phyloP scores from a whole-genome alignment of 2,888 invertebrate species.

The Beris morrisii region DNA sequence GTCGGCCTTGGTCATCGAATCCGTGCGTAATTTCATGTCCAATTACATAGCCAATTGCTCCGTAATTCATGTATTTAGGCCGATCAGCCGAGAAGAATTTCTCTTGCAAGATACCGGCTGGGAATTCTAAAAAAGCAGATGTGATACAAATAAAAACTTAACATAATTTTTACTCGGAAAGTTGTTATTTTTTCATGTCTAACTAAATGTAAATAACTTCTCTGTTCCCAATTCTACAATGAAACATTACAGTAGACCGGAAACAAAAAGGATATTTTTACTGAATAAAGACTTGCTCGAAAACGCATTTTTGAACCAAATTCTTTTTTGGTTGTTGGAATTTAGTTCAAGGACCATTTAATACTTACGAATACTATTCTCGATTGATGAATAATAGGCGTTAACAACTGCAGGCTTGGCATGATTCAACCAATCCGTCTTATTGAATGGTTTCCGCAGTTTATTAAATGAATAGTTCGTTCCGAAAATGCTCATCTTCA shows the following conservation, averaged over 20 bases:
- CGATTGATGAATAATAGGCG: conserved; percentile 82
- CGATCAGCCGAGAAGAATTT: conserved; percentile 86
- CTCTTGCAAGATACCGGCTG: conserved; percentile 91
- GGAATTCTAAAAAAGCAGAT: conserved; percentile 70
- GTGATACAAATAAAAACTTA: neutral
- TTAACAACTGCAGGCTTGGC: conserved; percentile 83
- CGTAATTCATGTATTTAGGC: conserved; percentile 90
- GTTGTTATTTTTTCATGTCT: neutral
- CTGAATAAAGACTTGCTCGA: neutral
- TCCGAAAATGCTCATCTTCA: conserved; percentile 78
- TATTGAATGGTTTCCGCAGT: conserved; percentile 76
- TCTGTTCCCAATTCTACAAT: neutral
- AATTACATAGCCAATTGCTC: conserved; percentile 88
- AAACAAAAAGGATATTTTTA: too few relatives aligned
- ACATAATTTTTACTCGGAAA: conserved; percentile 13
- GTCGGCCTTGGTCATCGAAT: conserved; percentile 86
- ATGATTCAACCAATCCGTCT: conserved; percentile 84
- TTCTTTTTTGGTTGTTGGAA: neutral
- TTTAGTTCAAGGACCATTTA: too few relatives aligned
- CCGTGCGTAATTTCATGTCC: conserved; percentile 93
- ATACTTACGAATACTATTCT: conserved; percentile 84
- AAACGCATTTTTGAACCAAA: neutral
- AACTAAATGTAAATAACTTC: conserved; percentile 1
- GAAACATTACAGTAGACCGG: neutral
- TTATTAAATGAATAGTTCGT: conserved; percentile 78